These are phyloP conservation scores for Anthonomus grandis DNA, from an alignment of 1,140 invertebrate species.

Conservation along the genomic window DNA sequence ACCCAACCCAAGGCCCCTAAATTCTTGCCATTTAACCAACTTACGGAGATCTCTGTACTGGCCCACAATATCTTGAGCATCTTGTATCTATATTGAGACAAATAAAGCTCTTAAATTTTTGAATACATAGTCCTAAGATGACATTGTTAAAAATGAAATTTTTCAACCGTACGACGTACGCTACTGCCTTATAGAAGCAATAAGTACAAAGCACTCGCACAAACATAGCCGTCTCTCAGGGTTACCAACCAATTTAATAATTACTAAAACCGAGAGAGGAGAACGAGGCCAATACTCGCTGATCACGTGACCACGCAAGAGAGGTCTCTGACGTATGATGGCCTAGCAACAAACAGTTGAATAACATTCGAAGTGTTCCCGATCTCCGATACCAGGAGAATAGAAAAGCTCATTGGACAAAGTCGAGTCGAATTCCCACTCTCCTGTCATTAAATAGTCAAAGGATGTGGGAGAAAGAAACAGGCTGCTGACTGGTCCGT, in stretches of 20 bases:
- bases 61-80: too few species aligned
- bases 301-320: conserved; percentile 13
- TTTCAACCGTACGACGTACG: too few species aligned
- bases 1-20: too few species aligned
- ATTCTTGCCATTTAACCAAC: too few species aligned
- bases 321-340: conserved; percentile 27
- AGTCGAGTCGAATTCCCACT: too few species aligned
- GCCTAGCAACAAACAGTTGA: conserved; percentile 32
- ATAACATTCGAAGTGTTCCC: conserved; percentile 26
- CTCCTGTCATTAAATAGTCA: too few species aligned
- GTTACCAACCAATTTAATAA: conserved; percentile 28
- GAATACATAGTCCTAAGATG: too few species aligned
- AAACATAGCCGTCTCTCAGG: conserved; percentile 21
- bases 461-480: neutral
- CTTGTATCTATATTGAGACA: too few species aligned
- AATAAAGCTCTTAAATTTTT: too few species aligned
- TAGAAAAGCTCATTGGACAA: conserved; percentile 1
- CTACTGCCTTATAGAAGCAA: conserved; percentile 4
- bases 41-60: too few species aligned
- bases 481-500: conserved; percentile 5
- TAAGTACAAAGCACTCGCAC: conserved; percentile 17
- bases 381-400: conserved; percentile 14
- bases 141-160: too few species aligned
- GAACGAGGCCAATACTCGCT: conserved; percentile 27
- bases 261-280: conserved; percentile 24